Evolutionary conservation across 1,140 invertebrate species (phyloP), one percentile per base, ranked within the genome.

Genomic region (Cydia amplana): DNA sequence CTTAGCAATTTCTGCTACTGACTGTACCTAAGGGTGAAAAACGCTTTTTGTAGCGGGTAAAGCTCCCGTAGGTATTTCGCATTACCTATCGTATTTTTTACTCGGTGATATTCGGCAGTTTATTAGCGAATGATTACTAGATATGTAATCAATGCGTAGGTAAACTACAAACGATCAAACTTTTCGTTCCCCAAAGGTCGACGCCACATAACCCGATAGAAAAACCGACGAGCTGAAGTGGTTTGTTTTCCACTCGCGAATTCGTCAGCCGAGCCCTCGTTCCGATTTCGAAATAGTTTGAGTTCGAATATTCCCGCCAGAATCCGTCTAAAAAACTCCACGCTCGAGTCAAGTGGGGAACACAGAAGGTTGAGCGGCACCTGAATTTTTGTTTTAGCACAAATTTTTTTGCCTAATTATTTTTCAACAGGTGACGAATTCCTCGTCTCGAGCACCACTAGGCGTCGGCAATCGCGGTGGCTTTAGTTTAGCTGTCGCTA

Each of bases 361-460:
- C 88, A 91, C 87, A 90, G 87, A 76, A 80, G 80, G 82, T 80
- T 85, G 87, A 87, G 80, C 88, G 82, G 82, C 88, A 90, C 88
- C 88, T 85, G 83, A 82, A 85, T 88, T 91, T 92, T 92, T 92
- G 88, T 92, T 91, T 89, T 89, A 85, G 79, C 83, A 81, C 85
- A 85, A 88, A 88, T 91, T 91, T 83, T 91, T 92, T 91, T 92
- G 88, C 85, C 89, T 91, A 91, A 91, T 91, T 92, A 91, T 91
- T 92, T 51, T 91, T 90, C 87, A 91, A 91, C 91, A 92, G 91
- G 91, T 92, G 91, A 92, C 91, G 91, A 91, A 91, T 88, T 87
- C 82, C 83, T 51, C 83, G 88, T 87, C 89, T 91, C 85, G 80
- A 92, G 91, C 78, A 86, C 87, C 85, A 85, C 87, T 88, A 88